Evolutionary conservation across 2,113 vertebrate species (phyloP), one percentile per base, ranked within the genome.

Genomic region (Scomber colias): DNA sequence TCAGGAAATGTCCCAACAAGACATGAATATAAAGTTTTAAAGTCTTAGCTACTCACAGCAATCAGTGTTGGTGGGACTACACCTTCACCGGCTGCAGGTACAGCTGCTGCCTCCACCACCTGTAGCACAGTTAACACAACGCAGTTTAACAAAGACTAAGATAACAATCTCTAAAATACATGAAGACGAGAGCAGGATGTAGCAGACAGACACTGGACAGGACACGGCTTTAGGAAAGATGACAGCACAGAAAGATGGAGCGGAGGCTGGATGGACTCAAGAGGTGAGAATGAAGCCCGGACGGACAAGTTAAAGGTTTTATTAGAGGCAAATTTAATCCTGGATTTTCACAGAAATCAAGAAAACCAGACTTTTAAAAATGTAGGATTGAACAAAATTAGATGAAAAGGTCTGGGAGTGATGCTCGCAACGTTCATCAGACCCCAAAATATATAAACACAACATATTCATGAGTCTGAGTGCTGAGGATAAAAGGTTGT

Each of bases 61-160:
- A 94, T 24, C 81, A 95, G 76, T 1, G 93, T 92, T 54, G 95
- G 92, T 0, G 94, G 93, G 48, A 91, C 78, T 45, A 89, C 90
- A 6, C 79, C 77, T 10, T 81, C 87, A 12, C 82, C 80, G 8
- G 77, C 49, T 11, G 90, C 74, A 30, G 90, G 87, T 17, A 93
- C 67, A 0, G 81, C 78, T 66, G 88, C 91, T 70, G 63, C 77
- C 71, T 90, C 92, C 77, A 83, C 46, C 75, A 84, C 88, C 95
- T 95, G 85, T 4, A 3, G 8, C 4, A 79, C 0, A 71, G 16
- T 11, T 51, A 82, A 68, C 8, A 40, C 15, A 48, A 16, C 5
- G 0, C 0, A 2, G n/a, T 10, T 14, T 1, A 51, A 27, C 13
- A 40, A 17, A 40, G 53, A 5, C 7, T 40, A 3, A 10, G 21